Evolutionary conservation across 2,113 vertebrate genomes (phyloP).

Genomic region (Ellobius talpinus): DNA sequence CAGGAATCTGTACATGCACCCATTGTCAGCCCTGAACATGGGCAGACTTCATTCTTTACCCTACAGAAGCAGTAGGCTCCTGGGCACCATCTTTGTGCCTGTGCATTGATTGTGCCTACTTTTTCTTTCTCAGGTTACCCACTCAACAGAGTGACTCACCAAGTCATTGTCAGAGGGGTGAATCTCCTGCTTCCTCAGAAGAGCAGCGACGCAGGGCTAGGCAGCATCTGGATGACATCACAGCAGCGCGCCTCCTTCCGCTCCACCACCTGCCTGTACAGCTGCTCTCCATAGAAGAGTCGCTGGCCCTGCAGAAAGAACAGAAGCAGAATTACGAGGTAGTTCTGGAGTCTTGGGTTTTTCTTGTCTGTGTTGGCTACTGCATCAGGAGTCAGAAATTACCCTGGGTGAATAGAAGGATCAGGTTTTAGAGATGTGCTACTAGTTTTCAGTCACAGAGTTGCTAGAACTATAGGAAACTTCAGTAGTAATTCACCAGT

Average conservation of each 20-base stretch:
- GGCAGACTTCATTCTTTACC: neutral
- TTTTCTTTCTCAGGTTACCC: slow-evolving; percentile 84
- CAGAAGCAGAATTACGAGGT: slow-evolving; percentile 94
- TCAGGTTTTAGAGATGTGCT: neutral
- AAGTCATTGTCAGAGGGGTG: slow-evolving; percentile 75
- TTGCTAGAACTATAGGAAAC: neutral
- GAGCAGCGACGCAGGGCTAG: slow-evolving; percentile 88
- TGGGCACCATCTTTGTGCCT: neutral
- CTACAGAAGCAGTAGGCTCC: neutral
- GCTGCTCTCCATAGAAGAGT: slow-evolving; percentile 93
- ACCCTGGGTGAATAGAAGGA: neutral
- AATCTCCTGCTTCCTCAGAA: slow-evolving; percentile 84
- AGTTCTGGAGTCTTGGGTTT: neutral
- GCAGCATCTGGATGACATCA: slow-evolving; percentile 95
- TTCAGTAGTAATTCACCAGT: neutral
- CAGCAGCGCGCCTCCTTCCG: slow-evolving; percentile 92
- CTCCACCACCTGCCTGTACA: slow-evolving; percentile 91
- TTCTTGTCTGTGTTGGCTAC: neutral
- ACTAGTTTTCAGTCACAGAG: neutral
- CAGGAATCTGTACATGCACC: neutral
- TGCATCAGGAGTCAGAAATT: neutral
- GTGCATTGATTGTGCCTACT: neutral
- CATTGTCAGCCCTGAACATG: neutral
- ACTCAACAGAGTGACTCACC: slow-evolving; percentile 82
- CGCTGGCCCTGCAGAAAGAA: slow-evolving; percentile 88